Percentiles rank a stretch among this genome's conserved stretches.
Evolutionary conservation across 1,140 invertebrate species (phyloP).

Genomic region (Muscidifurax raptorellus): DNA sequence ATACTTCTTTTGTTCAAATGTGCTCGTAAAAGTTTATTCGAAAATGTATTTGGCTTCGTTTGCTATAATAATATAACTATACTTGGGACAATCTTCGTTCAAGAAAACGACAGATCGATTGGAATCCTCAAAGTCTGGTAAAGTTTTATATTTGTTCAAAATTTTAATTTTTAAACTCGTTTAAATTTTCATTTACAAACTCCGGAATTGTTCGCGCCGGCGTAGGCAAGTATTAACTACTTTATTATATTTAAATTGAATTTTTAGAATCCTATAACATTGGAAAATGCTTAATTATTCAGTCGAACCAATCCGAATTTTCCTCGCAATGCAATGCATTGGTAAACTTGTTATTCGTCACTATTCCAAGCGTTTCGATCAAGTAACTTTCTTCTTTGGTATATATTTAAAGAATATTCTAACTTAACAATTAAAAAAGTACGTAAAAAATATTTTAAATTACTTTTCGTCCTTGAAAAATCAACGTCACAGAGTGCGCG

Average conservation of each 20-base stretch:
- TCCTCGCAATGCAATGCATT: not conserved
- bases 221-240: not conserved
- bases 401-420: not conserved
- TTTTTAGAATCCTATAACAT: slow-evolving; percentile 5
- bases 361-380: slow-evolving; percentile 14
- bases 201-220: slow-evolving; percentile 7
- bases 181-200: slow-evolving; percentile 22
- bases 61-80: slow-evolving; percentile 18
- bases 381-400: not conserved
- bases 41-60: slow-evolving; percentile 24
- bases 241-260: not conserved
- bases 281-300: not conserved
- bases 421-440: slow-evolving; percentile 15
- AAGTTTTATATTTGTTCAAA: slow-evolving; percentile 7
- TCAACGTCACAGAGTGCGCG: not conserved
- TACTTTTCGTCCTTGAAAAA: not conserved
- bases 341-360: not conserved
- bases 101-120: not conserved
- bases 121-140: slow-evolving; percentile 14
- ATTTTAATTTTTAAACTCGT: not conserved
- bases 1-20: not conserved
- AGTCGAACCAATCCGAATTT: slow-evolving; percentile 20
- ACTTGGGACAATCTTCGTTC: not conserved
- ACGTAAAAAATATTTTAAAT: slow-evolving; percentile 15
- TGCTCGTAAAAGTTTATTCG: slow-evolving; percentile 16